Evolutionary conservation across 2,113 vertebrate species (phyloP).

Genomic region (Tapirus terrestris): DNA sequence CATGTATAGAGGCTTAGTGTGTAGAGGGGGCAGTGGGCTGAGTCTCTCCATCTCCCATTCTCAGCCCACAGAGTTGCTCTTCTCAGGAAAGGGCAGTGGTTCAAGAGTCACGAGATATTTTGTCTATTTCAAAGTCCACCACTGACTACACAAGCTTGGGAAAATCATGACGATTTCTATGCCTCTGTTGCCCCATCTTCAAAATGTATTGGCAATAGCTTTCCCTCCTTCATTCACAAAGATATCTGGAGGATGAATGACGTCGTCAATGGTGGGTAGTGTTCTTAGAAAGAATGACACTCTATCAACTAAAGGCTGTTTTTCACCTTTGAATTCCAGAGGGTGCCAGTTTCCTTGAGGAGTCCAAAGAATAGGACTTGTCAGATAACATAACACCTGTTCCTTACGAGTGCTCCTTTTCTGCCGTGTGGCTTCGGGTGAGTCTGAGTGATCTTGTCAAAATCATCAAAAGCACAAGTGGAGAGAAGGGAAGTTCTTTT

Average conservation of each 20-base stretch:
- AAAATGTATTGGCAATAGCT: background rate
- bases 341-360: background rate
- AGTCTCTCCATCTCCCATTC: background rate
- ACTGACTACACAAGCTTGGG: background rate
- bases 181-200: background rate
- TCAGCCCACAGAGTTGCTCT: background rate
- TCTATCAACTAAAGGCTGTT: background rate
- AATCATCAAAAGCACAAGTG: background rate
- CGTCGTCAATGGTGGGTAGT: background rate
- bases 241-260: background rate
- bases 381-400: background rate
- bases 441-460: slow-evolving; percentile 16
- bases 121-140: background rate
- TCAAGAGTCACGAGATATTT: background rate
- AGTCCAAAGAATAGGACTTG: background rate
- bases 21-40: background rate
- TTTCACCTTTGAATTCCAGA: slow-evolving; percentile 44
- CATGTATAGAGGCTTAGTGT: background rate
- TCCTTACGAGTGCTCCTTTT: background rate
- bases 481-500: background rate
- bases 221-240: background rate
- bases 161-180: background rate
- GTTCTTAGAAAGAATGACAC: background rate
- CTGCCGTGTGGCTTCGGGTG: background rate
- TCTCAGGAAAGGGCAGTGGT: background rate